phyloP scores from a whole-genome alignment of 1,140 invertebrate species.

The Pseudomyrmex cubaensis region DNA sequence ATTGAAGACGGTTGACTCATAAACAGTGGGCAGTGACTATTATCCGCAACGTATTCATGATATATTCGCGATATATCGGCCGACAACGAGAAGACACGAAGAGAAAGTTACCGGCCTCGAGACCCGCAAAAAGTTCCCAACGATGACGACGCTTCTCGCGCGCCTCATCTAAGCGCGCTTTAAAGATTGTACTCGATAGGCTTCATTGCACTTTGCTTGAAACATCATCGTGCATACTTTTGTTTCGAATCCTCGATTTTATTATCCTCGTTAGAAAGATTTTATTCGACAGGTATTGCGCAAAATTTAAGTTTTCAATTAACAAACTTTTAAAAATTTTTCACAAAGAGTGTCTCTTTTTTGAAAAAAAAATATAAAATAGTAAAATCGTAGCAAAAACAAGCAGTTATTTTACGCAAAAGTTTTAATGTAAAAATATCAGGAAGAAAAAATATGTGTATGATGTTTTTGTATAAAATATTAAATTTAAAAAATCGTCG shows the following conservation, averaged over 20 bases:
- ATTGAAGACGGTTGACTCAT: slow-evolving; percentile 73
- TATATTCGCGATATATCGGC: slow-evolving; percentile 69
- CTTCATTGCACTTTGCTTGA: background rate
- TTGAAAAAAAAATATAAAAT: too few relatives aligned
- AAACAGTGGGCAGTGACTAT: slow-evolving; percentile 68
- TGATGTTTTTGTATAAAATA: too few relatives aligned
- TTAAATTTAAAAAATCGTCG: background rate
- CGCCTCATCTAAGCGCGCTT: slow-evolving; percentile 16
- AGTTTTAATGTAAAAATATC: background rate
- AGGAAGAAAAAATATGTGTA: too few relatives aligned
- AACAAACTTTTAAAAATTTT: too few relatives aligned
- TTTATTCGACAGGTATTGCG: too few relatives aligned
- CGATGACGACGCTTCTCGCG: background rate
- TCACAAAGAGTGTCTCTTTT: too few relatives aligned
- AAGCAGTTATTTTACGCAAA: background rate
- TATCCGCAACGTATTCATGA: slow-evolving; percentile 67
- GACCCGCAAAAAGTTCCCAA: slow-evolving; percentile 42
- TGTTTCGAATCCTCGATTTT: background rate
- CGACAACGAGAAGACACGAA: slow-evolving; percentile 76
- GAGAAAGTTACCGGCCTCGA: slow-evolving; percentile 82
- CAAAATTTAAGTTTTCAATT: too few relatives aligned
- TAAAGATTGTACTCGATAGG: background rate
- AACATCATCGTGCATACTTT: background rate
- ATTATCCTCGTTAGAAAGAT: too few relatives aligned
- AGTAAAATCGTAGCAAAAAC: too few relatives aligned